Percentiles rank a stretch among this genome's conserved stretches.
These are phyloP conservation scores for Brachirus orientalis DNA, from an alignment of 2,113 vertebrate genomes.

Conservation along the genomic window DNA sequence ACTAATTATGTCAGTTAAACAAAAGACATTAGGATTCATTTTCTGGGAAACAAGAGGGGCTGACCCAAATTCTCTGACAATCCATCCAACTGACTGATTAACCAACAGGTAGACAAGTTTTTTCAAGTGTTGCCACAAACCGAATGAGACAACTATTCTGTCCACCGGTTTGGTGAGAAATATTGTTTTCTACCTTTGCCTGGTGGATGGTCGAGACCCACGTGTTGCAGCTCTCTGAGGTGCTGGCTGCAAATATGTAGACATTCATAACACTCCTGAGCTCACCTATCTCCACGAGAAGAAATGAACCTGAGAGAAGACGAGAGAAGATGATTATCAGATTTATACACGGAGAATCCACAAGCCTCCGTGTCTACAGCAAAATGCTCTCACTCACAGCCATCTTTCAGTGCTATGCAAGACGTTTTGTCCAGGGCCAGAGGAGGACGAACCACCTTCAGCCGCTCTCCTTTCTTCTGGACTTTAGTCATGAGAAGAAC, in stretches of 20 bases:
- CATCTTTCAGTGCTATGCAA: slow-evolving; percentile 81
- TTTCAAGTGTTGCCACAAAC: too few relatives aligned
- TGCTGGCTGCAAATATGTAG: slow-evolving; percentile 72
- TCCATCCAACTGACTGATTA: background rate
- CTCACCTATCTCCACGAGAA: slow-evolving; percentile 80
- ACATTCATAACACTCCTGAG: slow-evolving; percentile 75
- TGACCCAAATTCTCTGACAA: too few relatives aligned
- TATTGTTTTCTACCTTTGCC: slow-evolving; percentile 69
- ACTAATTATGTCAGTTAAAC: too few relatives aligned
- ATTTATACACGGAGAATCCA: background rate
- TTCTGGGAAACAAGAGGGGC: too few relatives aligned
- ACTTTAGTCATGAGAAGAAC: slow-evolving; percentile 86
- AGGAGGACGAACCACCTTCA: slow-evolving; percentile 85
- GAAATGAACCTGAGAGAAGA: slow-evolving; percentile 75
- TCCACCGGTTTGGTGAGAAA: background rate
- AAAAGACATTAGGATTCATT: too few relatives aligned
- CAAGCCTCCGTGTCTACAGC: background rate
- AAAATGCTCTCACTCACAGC: slow-evolving; percentile 72
- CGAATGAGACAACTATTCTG: too few relatives aligned
- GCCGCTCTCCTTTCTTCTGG: slow-evolving; percentile 83
- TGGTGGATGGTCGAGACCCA: slow-evolving; percentile 76
- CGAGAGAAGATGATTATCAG: background rate
- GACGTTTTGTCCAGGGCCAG: slow-evolving; percentile 83
- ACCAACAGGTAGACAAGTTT: too few relatives aligned
- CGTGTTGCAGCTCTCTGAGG: slow-evolving; percentile 63